Percentiles rank a stretch among this genome's conserved stretches.
These are phyloP conservation scores for Sardina pilchardus DNA, from an alignment of 2,113 vertebrate species.

Conservation along the genomic window DNA sequence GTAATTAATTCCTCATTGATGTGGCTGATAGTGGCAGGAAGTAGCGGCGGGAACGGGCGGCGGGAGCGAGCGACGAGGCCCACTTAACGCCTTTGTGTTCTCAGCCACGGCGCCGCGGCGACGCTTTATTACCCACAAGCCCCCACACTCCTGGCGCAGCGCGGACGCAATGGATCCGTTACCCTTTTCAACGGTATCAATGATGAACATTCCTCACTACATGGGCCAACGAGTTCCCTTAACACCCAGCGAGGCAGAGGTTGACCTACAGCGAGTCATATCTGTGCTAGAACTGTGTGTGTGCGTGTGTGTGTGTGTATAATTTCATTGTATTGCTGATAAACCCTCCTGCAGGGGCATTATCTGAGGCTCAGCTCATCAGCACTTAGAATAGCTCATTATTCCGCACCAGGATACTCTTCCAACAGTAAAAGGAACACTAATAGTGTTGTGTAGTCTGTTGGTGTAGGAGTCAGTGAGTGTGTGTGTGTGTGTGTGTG, in stretches of 20 bases:
- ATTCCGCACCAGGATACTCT: neutral
- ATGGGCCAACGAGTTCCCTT: neutral
- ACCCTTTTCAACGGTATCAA: neutral
- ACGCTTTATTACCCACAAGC: neutral
- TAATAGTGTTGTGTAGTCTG: neutral
- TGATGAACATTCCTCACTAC: neutral
- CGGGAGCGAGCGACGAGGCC: neutral
- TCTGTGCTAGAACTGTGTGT: neutral
- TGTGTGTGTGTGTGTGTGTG: neutral
- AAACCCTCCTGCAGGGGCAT: neutral
- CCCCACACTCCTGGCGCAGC: neutral
- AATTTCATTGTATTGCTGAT: neutral
- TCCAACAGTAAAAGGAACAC: neutral
- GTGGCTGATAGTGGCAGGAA: neutral
- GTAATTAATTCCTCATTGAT: slow-evolving; percentile 33
- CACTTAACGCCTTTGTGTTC: neutral
- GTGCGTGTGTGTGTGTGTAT: neutral
- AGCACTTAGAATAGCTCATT: neutral
- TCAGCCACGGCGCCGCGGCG: neutral
- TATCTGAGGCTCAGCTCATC: neutral
- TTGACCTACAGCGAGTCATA: neutral
- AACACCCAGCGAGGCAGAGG: neutral
- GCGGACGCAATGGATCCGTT: neutral
- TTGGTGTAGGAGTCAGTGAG: neutral
- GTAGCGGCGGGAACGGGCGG: neutral